Evolutionary conservation across 2,797 vertebrate genomes (phyloP).

Genomic region (Etheostoma nigrum): DNA sequence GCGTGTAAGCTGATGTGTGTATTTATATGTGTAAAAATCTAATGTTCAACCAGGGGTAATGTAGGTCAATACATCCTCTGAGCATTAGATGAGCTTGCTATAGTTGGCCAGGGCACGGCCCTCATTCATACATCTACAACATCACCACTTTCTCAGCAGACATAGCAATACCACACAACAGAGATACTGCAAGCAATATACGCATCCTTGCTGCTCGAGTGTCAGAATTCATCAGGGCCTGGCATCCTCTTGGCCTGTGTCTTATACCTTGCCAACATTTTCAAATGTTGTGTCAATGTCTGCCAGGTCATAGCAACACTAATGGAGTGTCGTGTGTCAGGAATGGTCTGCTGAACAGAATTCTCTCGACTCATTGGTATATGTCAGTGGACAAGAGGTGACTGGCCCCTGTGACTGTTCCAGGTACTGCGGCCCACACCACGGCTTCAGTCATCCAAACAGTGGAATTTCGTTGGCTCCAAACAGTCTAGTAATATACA

Average conservation of each 20-base stretch:
- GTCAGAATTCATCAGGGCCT: conserved; percentile 54
- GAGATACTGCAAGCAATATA: conserved; percentile 35
- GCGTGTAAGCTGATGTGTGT: conserved; percentile 30
- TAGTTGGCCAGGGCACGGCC: conserved; percentile 63
- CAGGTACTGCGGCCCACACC: conserved; percentile 28
- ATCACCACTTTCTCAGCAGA: conserved; percentile 51
- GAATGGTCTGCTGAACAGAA: conserved; percentile 53
- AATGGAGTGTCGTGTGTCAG: conserved; percentile 66
- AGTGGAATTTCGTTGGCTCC: conserved; percentile 62
- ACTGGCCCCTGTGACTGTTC: conserved; percentile 49
- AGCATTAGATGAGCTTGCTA: conserved; percentile 64
- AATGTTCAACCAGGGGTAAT: conserved; percentile 79
- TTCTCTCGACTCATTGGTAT: conserved; percentile 52
- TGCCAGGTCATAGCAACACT: conserved; percentile 60
- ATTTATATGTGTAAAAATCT: conserved; percentile 58
- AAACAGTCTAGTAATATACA: conserved; percentile 51
- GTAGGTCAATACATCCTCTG: conserved; percentile 81
- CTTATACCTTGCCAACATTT: conserved; percentile 55
- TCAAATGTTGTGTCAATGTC: conserved; percentile 57
- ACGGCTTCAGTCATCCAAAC: conserved; percentile 55
- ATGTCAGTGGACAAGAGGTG: conserved; percentile 63
- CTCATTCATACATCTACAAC: conserved; percentile 62
- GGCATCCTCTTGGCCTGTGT: conserved; percentile 30
- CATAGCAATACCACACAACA: conserved; percentile 25
- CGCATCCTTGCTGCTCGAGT: conserved; percentile 24